Percentiles rank a stretch among this genome's conserved stretches.
These are phyloP conservation scores for Amphimallon solstitiale DNA, from an alignment of 2,888 invertebrate species.

Conservation along the genomic window DNA sequence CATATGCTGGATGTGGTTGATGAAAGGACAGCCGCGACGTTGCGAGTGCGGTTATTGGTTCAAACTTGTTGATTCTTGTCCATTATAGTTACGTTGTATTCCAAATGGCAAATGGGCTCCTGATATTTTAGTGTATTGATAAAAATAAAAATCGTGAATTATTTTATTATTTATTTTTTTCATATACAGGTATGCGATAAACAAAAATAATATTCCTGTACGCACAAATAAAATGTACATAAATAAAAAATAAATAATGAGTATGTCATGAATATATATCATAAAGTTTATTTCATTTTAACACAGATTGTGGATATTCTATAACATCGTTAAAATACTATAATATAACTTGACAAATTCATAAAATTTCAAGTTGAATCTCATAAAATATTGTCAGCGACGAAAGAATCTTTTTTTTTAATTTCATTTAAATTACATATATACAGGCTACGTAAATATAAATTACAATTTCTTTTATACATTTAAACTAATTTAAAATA, in stretches of 20 bases:
- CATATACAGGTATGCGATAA: constrained; percentile 25
- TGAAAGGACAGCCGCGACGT: constrained; percentile 83
- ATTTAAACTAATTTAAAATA: constrained; percentile 1
- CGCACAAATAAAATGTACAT: constrained; percentile 25
- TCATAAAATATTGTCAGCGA: constrained; percentile 26
- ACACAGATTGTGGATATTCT: background rate
- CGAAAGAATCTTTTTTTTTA: constrained; percentile 12
- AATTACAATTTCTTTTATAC: background rate
- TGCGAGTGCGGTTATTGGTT: constrained; percentile 96
- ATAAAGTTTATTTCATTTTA: background rate
- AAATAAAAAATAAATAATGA: constrained; percentile 35
- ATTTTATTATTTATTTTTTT: constrained; percentile 1
- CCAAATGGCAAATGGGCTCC: too few relatives aligned
- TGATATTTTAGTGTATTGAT: too few relatives aligned
- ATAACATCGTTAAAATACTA: constrained; percentile 24
- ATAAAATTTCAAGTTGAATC: constrained; percentile 19
- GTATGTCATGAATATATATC: constrained; percentile 22
- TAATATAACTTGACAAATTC: background rate
- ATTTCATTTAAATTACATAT: constrained; percentile 24
- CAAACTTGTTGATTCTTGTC: constrained; percentile 79
- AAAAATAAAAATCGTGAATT: too few relatives aligned
- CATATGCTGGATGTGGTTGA: constrained; percentile 91
- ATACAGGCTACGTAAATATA: constrained; percentile 25
- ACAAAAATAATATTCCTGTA: constrained; percentile 28
- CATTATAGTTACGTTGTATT: constrained; percentile 63